Evolutionary conservation across 2,888 invertebrate genomes (phyloP).

Genomic region (Dolichomitus sp.): DNA sequence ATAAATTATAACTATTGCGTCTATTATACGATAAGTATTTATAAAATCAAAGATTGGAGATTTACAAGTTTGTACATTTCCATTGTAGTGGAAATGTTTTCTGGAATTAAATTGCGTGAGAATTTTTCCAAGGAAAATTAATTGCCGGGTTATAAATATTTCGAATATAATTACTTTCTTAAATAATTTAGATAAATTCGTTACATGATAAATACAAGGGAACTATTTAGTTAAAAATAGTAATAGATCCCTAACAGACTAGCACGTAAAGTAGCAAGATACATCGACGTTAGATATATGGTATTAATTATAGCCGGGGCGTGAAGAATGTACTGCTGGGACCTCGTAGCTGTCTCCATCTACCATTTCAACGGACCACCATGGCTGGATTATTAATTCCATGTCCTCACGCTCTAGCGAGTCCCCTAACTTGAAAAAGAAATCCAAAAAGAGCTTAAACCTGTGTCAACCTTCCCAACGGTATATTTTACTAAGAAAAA

Average conservation of each 20-base stretch:
- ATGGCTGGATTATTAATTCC: slow-evolving; percentile 56
- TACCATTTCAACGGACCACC: slow-evolving; percentile 41
- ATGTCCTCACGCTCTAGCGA: slow-evolving; percentile 23
- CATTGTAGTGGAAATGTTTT: too few relatives aligned
- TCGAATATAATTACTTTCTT: neutral
- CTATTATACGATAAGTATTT: too few relatives aligned
- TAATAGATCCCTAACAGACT: neutral
- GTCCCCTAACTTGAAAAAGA: slow-evolving; percentile 10
- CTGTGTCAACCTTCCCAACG: slow-evolving; percentile 22
- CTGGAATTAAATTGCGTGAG: too few relatives aligned
- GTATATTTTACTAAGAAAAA: neutral
- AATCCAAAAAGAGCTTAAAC: neutral
- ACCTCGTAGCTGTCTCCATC: slow-evolving; percentile 20
- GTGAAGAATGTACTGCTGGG: slow-evolving; percentile 6
- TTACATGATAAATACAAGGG: neutral
- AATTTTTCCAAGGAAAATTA: too few relatives aligned
- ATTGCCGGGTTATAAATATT: too few relatives aligned
- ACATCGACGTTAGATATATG: slow-evolving; percentile 48
- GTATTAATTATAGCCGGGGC: slow-evolving; percentile 55
- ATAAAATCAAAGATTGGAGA: too few relatives aligned
- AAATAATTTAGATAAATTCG: neutral
- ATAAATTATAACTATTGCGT: too few relatives aligned
- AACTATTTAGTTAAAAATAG: neutral
- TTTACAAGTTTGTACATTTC: too few relatives aligned
- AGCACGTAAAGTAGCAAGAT: neutral